Evolutionary conservation across 2,888 invertebrate species (phyloP).

Genomic region (Stenichneumon culpator): DNA sequence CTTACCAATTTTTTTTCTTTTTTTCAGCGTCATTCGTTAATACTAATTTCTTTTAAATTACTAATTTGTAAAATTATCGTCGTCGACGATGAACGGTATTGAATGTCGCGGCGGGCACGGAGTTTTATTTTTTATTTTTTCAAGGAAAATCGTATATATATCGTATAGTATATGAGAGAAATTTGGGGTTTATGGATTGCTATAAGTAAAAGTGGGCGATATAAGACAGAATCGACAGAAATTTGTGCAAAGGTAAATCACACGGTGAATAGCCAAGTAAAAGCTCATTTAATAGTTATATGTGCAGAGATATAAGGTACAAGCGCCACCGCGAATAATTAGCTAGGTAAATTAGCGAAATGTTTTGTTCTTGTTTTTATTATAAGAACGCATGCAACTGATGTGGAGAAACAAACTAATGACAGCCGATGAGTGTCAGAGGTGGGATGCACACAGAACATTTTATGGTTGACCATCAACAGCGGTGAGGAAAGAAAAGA

Average conservation of each 20-base stretch:
- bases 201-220: conserved; percentile 3
- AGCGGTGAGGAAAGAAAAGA: conserved; percentile 71
- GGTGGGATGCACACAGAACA: conserved; percentile 34
- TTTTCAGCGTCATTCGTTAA: conserved; percentile 50
- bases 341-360: background rate
- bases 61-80: conserved; percentile 27
- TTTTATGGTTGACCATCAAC: conserved; percentile 40
- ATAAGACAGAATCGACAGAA: conserved; percentile 3
- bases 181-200: background rate
- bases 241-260: conserved; percentile 12
- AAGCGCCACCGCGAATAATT: background rate
- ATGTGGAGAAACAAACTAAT: conserved; percentile 8
- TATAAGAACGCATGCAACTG: conserved; percentile 11
- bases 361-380: background rate
- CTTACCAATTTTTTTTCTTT: conserved; percentile 35
- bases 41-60: conserved; percentile 23
- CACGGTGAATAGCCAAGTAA: conserved; percentile 9
- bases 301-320: conserved; percentile 7
- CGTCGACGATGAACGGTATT: conserved; percentile 21
- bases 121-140: background rate
- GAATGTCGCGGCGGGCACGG: background rate
- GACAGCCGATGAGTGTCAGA: conserved; percentile 25
- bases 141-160: background rate
- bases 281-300: background rate
- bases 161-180: background rate